Conservation (phyloP, 2,113 vertebrate species). For the Podiceps cristatus region DNA sequence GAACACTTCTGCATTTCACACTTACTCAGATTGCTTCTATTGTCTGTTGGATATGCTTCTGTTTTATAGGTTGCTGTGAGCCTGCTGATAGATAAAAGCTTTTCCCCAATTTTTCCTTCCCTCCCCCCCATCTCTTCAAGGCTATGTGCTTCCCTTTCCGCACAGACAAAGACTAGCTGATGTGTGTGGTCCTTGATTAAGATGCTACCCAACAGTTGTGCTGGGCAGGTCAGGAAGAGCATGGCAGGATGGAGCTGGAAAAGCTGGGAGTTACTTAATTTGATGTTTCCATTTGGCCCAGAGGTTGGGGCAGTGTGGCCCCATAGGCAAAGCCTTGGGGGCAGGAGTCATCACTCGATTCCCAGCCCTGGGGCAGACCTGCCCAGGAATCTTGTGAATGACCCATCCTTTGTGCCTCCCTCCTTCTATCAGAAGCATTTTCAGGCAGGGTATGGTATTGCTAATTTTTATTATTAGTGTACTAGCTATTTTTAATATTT, state of each 20-base stretch:
- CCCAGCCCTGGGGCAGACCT: not conserved
- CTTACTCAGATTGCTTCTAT: not conserved
- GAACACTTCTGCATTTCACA: not conserved
- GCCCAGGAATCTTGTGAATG: not conserved
- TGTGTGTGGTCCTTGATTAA: not conserved
- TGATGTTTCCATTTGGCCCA: not conserved
- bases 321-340: not conserved
- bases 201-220: fast-evolving
- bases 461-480: not conserved
- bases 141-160: not conserved
- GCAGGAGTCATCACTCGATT: not conserved
- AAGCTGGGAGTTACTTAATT: not conserved
- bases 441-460: not conserved
- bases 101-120: not conserved
- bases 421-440: not conserved
- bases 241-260: not conserved
- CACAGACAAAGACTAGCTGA: not conserved
- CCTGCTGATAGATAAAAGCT: not conserved
- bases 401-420: not conserved
- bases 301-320: not conserved
- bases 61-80: not conserved
- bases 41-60: not conserved
- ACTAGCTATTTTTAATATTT: not conserved
- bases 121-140: fast-evolving
- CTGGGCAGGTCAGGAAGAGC: not conserved